phyloP scores from a whole-genome alignment of 2,888 invertebrate genomes.

The Imbricaverruca yamaguchii region DNA sequence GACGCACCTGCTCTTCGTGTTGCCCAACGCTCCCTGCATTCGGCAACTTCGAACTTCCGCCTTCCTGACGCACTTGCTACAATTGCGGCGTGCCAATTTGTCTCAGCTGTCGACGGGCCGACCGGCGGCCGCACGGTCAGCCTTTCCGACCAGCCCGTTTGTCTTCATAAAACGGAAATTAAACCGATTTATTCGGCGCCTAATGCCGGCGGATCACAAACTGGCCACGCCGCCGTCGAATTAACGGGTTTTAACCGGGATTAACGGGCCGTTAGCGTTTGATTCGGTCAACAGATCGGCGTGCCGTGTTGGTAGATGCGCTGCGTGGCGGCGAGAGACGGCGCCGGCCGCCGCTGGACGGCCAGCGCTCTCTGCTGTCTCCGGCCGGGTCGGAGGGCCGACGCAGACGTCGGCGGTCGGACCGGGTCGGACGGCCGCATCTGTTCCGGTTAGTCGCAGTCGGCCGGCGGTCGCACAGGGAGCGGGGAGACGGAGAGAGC shows the following conservation, averaged over 20 bases:
- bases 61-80: background rate
- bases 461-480: too few relatives aligned
- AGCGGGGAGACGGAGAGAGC: too few relatives aligned
- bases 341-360: background rate
- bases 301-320: background rate
- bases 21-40: too few relatives aligned
- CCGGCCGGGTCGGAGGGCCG: background rate
- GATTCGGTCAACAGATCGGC: background rate
- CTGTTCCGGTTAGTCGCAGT: background rate
- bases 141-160: background rate
- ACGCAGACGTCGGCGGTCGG: background rate
- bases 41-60: too few relatives aligned
- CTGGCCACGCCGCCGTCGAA: background rate
- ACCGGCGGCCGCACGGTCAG: background rate
- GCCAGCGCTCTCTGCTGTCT: too few relatives aligned
- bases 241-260: background rate
- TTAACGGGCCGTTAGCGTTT: background rate
- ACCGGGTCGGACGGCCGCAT: background rate
- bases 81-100: background rate
- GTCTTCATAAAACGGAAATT: constrained; percentile 17
- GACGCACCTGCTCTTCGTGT: too few relatives aligned
- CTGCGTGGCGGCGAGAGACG: background rate
- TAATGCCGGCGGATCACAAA: background rate
- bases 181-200: background rate
- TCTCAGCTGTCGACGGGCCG: background rate